Conservation (phyloP, 2,797 vertebrate species). For the Carduelis carduelis region DNA sequence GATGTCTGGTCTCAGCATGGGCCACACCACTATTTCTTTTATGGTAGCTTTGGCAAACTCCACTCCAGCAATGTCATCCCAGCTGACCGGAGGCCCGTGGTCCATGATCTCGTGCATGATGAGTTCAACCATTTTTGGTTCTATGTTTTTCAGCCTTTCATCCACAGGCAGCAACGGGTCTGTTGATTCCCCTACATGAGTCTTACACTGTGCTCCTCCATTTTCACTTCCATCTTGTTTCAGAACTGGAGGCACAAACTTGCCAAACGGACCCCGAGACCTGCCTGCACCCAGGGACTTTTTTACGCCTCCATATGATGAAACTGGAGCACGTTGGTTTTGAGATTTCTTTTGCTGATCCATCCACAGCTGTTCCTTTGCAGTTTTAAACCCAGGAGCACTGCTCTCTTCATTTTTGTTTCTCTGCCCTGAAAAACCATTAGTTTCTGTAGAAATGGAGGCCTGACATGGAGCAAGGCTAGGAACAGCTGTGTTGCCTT, state of each 20-base stretch:
- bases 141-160: constrained; percentile 89
- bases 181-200: not conserved
- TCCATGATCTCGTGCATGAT: constrained; percentile 98
- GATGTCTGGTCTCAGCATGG: constrained; percentile 96
- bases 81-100: constrained; percentile 87
- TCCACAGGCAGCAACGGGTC: constrained; percentile 72
- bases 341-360: constrained; percentile 88
- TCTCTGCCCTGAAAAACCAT: not conserved
- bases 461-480: constrained; percentile 4
- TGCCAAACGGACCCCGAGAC: constrained; percentile 85
- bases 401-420: constrained; percentile 62
- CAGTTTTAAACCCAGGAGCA: constrained; percentile 83
- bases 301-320: constrained; percentile 75
- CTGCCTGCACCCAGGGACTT: constrained; percentile 91
- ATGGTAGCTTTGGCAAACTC: constrained; percentile 96
- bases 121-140: constrained; percentile 94
- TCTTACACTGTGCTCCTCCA: constrained; percentile 7
- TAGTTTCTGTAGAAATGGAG: constrained; percentile 21
- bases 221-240: constrained; percentile 79
- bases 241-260: constrained; percentile 90
- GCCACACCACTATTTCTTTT: constrained; percentile 98
- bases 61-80: constrained; percentile 96
- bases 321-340: constrained; percentile 69
- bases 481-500: constrained; percentile 30
- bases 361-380: constrained; percentile 86